These are phyloP conservation scores for Drosophila diplacantha DNA, from an alignment of 2,888 invertebrate genomes.

Conservation along the genomic window DNA sequence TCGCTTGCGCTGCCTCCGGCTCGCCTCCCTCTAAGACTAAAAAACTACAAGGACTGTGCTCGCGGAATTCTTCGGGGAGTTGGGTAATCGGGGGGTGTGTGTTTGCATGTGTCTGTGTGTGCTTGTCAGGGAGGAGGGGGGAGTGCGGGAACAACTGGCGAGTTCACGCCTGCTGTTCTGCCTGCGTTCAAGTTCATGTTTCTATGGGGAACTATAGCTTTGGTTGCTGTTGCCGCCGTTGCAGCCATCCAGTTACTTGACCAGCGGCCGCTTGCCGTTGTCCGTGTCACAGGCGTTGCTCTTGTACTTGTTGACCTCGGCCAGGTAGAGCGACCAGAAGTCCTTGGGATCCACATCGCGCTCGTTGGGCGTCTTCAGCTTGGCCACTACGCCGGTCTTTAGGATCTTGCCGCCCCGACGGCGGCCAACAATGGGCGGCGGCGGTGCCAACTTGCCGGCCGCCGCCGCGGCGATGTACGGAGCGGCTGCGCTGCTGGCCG, in stretches of 20 bases:
- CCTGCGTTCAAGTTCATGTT: slow-evolving; percentile 52
- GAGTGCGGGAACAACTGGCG: not conserved
- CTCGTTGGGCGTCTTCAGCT: slow-evolving; percentile 84
- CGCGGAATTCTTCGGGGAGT: not conserved
- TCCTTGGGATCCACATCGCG: slow-evolving; percentile 83
- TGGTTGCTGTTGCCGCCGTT: slow-evolving; percentile 4
- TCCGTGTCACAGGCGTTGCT: slow-evolving; percentile 95
- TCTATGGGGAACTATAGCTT: slow-evolving; percentile 3
- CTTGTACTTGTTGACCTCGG: slow-evolving; percentile 94
- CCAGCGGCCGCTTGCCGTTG: slow-evolving; percentile 91
- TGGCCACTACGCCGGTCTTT: slow-evolving; percentile 93
- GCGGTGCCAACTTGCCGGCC: slow-evolving; percentile 68
- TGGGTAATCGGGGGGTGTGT: not conserved
- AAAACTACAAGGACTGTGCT: slow-evolving; percentile 8
- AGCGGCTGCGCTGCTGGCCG: slow-evolving; percentile 59
- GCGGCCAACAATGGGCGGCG: slow-evolving; percentile 85
- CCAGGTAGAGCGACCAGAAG: slow-evolving; percentile 95
- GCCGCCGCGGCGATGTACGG: slow-evolving; percentile 68
- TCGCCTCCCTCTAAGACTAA: slow-evolving; percentile 2
- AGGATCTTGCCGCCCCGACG: slow-evolving; percentile 90
- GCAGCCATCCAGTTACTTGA: slow-evolving; percentile 86
- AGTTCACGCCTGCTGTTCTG: slow-evolving; percentile 9
- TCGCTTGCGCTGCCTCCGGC: slow-evolving; percentile 13
- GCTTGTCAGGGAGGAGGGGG: not conserved
- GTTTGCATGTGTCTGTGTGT: not conserved